Conservation (phyloP, 2,797 vertebrate species). For the Sitta carolinensis region DNA sequence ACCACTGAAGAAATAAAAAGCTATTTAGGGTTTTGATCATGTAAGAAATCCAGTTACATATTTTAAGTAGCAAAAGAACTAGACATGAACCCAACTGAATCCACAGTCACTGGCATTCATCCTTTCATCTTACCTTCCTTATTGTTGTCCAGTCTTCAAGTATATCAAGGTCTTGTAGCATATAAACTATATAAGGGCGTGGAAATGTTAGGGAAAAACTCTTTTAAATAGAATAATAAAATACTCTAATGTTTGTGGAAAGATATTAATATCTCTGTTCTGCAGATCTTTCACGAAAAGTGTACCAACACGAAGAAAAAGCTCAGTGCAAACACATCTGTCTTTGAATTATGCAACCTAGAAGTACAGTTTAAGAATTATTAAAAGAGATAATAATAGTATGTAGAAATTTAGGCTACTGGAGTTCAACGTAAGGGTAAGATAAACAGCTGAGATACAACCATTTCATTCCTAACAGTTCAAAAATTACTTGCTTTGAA, state of each 20-base stretch:
- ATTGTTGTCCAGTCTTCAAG: slow-evolving; percentile 99
- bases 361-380: background rate
- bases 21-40: background rate
- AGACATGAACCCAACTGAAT: background rate
- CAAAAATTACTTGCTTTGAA: background rate
- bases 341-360: background rate
- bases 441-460: background rate
- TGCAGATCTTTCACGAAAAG: background rate
- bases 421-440: background rate
- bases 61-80: background rate
- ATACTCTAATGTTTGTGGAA: background rate
- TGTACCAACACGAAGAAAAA: background rate
- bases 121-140: slow-evolving; percentile 85
- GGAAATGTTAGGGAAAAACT: slow-evolving; percentile 77
- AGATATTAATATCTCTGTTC: background rate
- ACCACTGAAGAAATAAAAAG: background rate
- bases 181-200: slow-evolving; percentile 99
- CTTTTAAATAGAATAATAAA: background rate
- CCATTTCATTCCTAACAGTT: background rate
- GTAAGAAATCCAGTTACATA: background rate
- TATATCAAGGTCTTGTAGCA: slow-evolving; percentile 97
- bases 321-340: background rate
- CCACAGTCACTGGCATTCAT: background rate
- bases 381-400: background rate
- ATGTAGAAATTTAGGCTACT: background rate